Base-by-base conservation (phyloP, 1,140 invertebrate genomes). In the Anadara kagoshimensis region DNA sequence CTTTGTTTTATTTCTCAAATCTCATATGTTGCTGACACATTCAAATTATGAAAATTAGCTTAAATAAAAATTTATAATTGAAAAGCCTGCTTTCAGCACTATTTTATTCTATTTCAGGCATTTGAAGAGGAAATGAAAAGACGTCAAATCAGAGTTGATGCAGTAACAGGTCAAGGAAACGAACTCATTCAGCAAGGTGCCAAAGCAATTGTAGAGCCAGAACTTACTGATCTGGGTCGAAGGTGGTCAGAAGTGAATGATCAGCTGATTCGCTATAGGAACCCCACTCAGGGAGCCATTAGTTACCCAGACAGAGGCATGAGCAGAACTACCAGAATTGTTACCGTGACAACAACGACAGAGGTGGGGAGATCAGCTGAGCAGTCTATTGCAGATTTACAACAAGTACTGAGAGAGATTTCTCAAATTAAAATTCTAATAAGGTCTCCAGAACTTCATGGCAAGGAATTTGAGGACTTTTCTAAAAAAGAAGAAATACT, bases 381-480 rank as follows among this genome's bases (percentile, higher is more conserved):
- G 18, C 73, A 82, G 51, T 82, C 78, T 58, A 56, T 78, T 8
- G 73, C 80, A 1, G 81, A 82, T 53, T 69, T 82, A 29, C 76
- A 79, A 18, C 66, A 63, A 26, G 47, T 83, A 0, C 56, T 78
- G 11, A 64, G 69, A 22, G 69, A 79, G 64, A 70, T 84, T 22
- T 54, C 74, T 26, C 73, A 92, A 44, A 89, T 93, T 16, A 91
- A 90, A 26, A 89, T 91, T 67, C 90, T 91, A 61, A 76, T 91
- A 5, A 80, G 79, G 51, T 80, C 80, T 36, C 83, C 82, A 29
- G n/a, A 85, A 53, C 86, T 94, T 0, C 90, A 85, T 77, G 91
- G 91, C 0, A 90, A 91, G 62, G 92, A 93, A 80, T 94, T 92
- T 85, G 92, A 94, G 78, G 87, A 93, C 44, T 93, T 94, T 80